Percentiles rank a stretch among this genome's conserved stretches.
Evolutionary conservation across 2,888 invertebrate species (phyloP).

Genomic region (Tetranychus piercei): DNA sequence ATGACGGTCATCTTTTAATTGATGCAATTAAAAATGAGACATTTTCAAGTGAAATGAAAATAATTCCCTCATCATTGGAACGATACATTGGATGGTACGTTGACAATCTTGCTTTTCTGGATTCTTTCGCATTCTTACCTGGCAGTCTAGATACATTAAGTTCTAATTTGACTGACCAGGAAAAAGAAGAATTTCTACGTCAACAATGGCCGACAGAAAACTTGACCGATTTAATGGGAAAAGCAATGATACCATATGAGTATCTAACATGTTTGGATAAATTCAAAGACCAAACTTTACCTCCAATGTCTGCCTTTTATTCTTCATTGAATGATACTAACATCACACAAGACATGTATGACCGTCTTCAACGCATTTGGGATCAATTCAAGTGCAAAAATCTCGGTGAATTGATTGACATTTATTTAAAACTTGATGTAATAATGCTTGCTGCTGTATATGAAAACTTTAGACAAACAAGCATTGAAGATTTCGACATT

Average conservation of each 20-base stretch:
- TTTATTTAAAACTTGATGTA: neutral
- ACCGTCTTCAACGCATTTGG: neutral
- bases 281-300: neutral
- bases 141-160: too few species aligned
- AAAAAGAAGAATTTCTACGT: neutral
- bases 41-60: neutral
- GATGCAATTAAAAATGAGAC: neutral
- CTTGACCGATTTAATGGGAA: neutral
- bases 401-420: neutral
- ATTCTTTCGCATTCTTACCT: too few species aligned
- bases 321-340: neutral
- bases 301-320: neutral
- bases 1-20: neutral
- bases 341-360: neutral
- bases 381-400: neutral
- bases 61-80: neutral
- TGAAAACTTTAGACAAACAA: neutral
- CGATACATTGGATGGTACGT: neutral
- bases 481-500: neutral
- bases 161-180: neutral
- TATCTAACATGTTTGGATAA: neutral
- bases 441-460: neutral
- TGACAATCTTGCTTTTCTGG: neutral
- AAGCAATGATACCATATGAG: neutral
- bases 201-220: neutral